phyloP scores from a whole-genome alignment of 2,888 invertebrate genomes.

The Tachina lurida region DNA sequence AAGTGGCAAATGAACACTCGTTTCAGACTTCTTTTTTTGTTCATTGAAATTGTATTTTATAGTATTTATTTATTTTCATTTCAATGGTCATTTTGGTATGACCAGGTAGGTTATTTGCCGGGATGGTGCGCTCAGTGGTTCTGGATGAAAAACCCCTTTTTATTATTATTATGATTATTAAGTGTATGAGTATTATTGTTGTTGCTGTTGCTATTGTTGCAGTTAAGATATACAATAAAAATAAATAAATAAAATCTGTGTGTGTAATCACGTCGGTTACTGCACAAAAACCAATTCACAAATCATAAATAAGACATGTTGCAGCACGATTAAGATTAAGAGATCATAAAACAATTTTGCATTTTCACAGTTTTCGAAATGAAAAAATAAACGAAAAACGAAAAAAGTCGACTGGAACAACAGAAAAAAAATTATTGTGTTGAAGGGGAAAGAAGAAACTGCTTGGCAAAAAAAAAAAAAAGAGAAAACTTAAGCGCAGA shows the following conservation, averaged over 20 bases:
- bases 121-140: constrained; percentile 40
- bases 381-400: constrained; percentile 18
- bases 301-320: constrained; percentile 81
- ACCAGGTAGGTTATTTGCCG: constrained; percentile 42
- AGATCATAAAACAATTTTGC: constrained; percentile 73
- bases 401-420: constrained; percentile 9
- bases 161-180: constrained; percentile 53
- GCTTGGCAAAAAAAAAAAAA: not conserved
- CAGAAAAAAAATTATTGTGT: constrained; percentile 55
- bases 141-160: constrained; percentile 52
- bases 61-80: constrained; percentile 62
- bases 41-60: constrained; percentile 40
- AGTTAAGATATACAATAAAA: constrained; percentile 50
- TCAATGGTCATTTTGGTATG: constrained; percentile 62
- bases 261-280: constrained; percentile 77
- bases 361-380: constrained; percentile 69
- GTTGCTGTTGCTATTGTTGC: constrained; percentile 48
- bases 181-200: constrained; percentile 42
- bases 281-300: constrained; percentile 81
- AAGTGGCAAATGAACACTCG: constrained; percentile 81
- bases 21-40: constrained; percentile 32
- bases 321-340: constrained; percentile 73
- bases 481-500: constrained; percentile 24
- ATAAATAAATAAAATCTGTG: constrained; percentile 59
- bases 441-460: constrained; percentile 41